These are phyloP conservation scores for Lasioglossum villosulum DNA, from an alignment of 2,888 invertebrate genomes.

Conservation along the genomic window DNA sequence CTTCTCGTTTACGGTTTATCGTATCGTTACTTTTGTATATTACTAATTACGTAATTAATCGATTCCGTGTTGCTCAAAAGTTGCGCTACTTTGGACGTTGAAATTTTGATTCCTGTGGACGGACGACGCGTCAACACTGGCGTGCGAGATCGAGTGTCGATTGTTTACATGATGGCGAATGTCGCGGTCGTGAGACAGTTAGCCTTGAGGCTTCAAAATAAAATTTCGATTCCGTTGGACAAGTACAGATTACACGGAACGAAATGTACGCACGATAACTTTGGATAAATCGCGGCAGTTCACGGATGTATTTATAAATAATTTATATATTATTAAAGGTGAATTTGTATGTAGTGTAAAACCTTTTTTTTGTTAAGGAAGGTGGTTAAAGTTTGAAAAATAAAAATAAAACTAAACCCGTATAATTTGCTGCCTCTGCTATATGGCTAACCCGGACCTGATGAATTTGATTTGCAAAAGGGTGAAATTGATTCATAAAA, in stretches of 20 bases:
- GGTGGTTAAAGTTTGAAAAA: too few species aligned
- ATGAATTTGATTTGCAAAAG: too few species aligned
- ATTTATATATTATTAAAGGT: too few species aligned
- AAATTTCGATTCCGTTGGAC: constrained; percentile 29
- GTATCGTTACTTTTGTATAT: background rate
- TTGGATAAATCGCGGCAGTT: too few species aligned
- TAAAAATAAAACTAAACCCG: too few species aligned
- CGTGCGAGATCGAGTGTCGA: background rate
- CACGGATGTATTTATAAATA: too few species aligned
- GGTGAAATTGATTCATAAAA: too few species aligned
- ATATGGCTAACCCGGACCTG: too few species aligned
- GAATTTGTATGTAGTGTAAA: too few species aligned
- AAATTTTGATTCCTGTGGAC: background rate
- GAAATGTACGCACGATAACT: background rate
- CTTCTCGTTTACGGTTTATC: background rate
- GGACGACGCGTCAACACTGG: background rate
- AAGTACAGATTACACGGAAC: background rate
- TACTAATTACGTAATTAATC: background rate
- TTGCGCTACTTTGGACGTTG: background rate
- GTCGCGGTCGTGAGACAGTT: constrained; percentile 12
- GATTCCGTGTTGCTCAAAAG: background rate
- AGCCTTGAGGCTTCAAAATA: constrained; percentile 39
- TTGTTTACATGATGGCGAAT: constrained; percentile 46
- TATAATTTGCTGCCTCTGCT: too few species aligned
- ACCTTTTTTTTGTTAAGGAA: too few species aligned